A percentile compares a stretch with the other conserved stretches of the same genome.
phyloP scores from a whole-genome alignment of 1,140 invertebrate species.

The Tenebrio molitor region DNA sequence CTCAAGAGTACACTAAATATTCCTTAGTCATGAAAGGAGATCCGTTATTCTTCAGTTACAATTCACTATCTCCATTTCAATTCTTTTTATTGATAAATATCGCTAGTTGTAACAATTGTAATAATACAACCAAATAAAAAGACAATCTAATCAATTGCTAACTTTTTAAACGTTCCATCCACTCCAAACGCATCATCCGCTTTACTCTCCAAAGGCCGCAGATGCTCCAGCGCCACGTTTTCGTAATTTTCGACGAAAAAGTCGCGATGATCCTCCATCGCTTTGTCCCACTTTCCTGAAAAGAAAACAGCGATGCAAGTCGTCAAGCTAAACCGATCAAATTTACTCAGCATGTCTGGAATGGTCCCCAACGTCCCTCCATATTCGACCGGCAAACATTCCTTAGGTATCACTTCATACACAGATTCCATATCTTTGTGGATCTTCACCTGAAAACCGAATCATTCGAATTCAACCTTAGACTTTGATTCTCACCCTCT shows the following conservation, averaged over 20 bases:
- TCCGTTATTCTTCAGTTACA: too few relatives aligned
- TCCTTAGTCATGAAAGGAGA: too few relatives aligned
- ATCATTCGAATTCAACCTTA: neutral
- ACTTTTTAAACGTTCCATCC: constrained; percentile 41
- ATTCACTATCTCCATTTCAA: too few relatives aligned
- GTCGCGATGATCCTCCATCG: neutral
- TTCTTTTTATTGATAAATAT: too few relatives aligned
- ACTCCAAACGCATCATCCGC: constrained; percentile 22
- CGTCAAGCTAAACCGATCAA: neutral
- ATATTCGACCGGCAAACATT: constrained; percentile 26
- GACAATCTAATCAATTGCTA: constrained; percentile 37
- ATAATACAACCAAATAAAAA: too few relatives aligned
- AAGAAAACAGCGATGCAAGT: neutral
- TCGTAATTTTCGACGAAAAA: constrained; percentile 21
- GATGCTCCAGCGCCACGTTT: constrained; percentile 10
- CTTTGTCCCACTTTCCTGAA: constrained; percentile 38
- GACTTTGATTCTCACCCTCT: constrained; percentile 22
- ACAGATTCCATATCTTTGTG: constrained; percentile 36
- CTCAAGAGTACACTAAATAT: too few relatives aligned
- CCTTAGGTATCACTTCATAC: constrained; percentile 15
- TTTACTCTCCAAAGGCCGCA: neutral
- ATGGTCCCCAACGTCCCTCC: constrained; percentile 20
- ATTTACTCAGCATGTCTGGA: constrained; percentile 14
- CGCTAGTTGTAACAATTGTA: too few relatives aligned
- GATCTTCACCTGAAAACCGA: constrained; percentile 26